Conservation (phyloP, 2,888 invertebrate species). For the Sisyra nigra region DNA sequence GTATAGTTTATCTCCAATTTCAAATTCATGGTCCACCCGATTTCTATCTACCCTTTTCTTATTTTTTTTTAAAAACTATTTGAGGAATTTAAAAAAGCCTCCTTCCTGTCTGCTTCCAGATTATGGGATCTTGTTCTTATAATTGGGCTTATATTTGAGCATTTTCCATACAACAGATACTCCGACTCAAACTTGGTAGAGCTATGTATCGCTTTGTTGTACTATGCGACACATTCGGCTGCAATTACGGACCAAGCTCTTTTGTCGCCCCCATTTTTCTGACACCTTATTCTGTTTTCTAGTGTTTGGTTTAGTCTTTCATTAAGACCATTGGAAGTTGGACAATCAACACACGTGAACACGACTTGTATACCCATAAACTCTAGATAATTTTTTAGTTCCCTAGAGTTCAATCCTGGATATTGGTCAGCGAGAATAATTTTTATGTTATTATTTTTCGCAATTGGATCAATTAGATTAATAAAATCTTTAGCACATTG, state of each 20-base stretch:
- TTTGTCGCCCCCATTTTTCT: slow-evolving; percentile 10
- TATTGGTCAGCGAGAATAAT: slow-evolving; percentile 15
- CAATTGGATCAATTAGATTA: slow-evolving; percentile 13
- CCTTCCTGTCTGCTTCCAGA: slow-evolving; percentile 1
- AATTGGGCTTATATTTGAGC: not conserved
- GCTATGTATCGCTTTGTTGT: slow-evolving; percentile 14
- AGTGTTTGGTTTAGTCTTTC: slow-evolving; percentile 8
- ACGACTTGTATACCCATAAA: slow-evolving; percentile 11
- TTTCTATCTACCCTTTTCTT: slow-evolving; percentile 7
- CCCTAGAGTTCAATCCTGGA: slow-evolving; percentile 14
- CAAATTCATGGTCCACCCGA: not conserved
- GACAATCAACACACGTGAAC: slow-evolving; percentile 13
- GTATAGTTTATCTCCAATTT: slow-evolving; percentile 7
- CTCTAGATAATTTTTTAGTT: slow-evolving; percentile 14
- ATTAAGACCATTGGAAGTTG: slow-evolving; percentile 14
- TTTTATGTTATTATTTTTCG: slow-evolving; percentile 13
- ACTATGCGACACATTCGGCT: slow-evolving; percentile 13
- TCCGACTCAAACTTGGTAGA: slow-evolving; percentile 11
- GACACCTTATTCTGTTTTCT: slow-evolving; percentile 13
- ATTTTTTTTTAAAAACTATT: slow-evolving; percentile 3
- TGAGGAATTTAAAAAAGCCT: slow-evolving; percentile 4
- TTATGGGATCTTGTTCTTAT: not conserved
- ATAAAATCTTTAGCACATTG: slow-evolving; percentile 14
- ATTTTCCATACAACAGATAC: slow-evolving; percentile 5
- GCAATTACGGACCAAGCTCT: slow-evolving; percentile 11